phyloP scores from a whole-genome alignment of 2,113 vertebrate genomes.

The Nettapus auritus region DNA sequence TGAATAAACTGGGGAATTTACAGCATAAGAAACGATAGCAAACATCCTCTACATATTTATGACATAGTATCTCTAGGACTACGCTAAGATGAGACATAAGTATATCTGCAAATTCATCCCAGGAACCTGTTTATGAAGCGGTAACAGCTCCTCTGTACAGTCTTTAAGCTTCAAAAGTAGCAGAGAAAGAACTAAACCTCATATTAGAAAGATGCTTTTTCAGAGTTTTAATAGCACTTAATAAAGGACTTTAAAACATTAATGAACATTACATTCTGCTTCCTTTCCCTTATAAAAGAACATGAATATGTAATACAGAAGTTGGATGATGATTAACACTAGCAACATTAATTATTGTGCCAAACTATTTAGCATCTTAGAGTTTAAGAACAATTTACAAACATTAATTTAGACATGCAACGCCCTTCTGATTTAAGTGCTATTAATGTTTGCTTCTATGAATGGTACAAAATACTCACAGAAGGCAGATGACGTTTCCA shows the following conservation, averaged over 20 bases:
- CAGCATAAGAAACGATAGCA: background rate
- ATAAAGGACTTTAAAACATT: background rate
- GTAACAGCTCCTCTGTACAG: background rate
- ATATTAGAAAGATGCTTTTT: background rate
- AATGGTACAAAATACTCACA: background rate
- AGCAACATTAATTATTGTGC: background rate
- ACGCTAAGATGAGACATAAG: background rate
- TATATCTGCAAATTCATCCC: background rate
- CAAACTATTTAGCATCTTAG: background rate
- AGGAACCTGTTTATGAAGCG: background rate
- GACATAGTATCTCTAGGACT: background rate
- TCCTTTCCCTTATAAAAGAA: background rate
- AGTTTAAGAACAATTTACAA: background rate
- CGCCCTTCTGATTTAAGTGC: background rate
- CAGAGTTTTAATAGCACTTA: slow-evolving; percentile 31
- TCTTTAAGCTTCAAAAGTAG: background rate
- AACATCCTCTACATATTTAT: background rate
- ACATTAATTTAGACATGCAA: background rate
- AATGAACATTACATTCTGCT: background rate
- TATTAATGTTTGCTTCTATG: background rate
- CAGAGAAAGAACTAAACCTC: background rate
- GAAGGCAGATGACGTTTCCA: background rate
- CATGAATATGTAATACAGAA: background rate
- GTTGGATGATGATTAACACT: background rate
- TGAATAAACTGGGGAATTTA: background rate